phyloP scores from a whole-genome alignment of 2,888 invertebrate species.

The Stegophylla sp. region DNA sequence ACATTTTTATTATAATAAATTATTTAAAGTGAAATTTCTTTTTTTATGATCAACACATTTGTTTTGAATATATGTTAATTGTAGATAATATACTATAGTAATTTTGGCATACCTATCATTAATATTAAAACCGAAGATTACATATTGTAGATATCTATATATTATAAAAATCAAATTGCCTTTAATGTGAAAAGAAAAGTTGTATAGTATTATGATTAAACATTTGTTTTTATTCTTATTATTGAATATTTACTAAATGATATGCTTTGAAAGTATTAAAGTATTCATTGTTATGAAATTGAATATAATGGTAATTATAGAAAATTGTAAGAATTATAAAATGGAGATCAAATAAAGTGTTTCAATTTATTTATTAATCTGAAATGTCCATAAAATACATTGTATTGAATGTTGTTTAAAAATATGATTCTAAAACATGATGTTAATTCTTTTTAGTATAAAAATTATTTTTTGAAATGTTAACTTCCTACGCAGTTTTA shows the following conservation, averaged over 20 bases:
- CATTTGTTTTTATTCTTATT: neutral
- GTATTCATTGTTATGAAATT: neutral
- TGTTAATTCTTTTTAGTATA: too few relatives aligned
- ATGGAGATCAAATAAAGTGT: neutral
- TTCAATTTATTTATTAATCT: neutral
- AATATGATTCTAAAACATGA: too few relatives aligned
- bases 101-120: too few relatives aligned
- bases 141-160: neutral
- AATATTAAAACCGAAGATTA: neutral
- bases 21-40: neutral
- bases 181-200: neutral
- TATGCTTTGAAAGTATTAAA: neutral
- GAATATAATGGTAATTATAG: neutral
- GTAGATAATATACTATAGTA: too few relatives aligned
- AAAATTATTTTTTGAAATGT: too few relatives aligned
- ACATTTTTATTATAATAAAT: neutral
- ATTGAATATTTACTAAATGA: neutral
- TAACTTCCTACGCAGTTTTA: too few relatives aligned
- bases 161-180: slow-evolving; percentile 6
- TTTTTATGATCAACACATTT: neutral
- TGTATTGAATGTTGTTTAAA: too few relatives aligned
- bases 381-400: too few relatives aligned
- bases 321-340: neutral
- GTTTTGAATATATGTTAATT: neutral
- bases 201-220: neutral